phyloP scores from a whole-genome alignment of 1,140 invertebrate genomes.

The Amphibalanus amphitrite region DNA sequence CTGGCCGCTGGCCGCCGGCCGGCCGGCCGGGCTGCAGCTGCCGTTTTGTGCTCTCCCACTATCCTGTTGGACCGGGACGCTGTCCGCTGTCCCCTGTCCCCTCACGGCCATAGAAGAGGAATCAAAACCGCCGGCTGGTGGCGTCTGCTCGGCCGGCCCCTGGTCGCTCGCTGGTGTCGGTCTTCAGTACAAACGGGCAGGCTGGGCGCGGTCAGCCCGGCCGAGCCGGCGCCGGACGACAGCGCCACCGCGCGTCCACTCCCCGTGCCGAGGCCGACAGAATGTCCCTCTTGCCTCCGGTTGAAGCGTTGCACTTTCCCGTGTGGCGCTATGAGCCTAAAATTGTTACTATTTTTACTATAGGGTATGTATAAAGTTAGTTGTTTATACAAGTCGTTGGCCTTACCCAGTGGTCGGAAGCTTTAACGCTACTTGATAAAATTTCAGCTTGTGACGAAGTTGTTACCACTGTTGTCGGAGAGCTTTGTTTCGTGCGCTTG shows the following conservation, averaged over 20 bases:
- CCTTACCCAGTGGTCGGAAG: not conserved
- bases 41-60: too few species aligned
- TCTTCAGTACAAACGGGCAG: not conserved
- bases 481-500: not conserved
- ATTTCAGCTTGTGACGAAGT: not conserved
- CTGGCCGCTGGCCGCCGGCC: too few species aligned
- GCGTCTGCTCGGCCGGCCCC: too few species aligned
- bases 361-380: not conserved
- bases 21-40: too few species aligned
- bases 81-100: not conserved
- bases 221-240: too few species aligned
- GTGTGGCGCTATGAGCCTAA: not conserved
- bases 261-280: too few species aligned
- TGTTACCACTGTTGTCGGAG: not conserved
- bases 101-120: not conserved
- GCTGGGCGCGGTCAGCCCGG: too few species aligned
- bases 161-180: too few species aligned
- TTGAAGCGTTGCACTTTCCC: not conserved
- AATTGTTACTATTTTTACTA: constrained; percentile 1
- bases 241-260: too few species aligned
- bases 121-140: not conserved
- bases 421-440: not conserved
- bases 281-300: not conserved
- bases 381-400: not conserved
- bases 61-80: not conserved